Base-by-base conservation (phyloP, 2,113 vertebrate species). In the Pyxicephalus adspersus region DNA sequence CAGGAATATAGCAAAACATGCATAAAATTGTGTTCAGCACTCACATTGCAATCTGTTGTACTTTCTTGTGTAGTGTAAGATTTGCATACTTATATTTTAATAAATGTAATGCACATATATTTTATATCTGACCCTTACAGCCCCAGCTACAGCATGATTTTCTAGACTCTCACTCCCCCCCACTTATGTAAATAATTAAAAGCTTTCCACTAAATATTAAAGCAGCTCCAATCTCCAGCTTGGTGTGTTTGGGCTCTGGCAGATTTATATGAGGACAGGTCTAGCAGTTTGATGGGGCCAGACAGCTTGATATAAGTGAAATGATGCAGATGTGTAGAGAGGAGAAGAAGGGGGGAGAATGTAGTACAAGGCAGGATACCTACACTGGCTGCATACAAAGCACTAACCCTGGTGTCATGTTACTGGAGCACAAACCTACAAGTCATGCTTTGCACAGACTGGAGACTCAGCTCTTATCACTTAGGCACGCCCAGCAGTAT, bases 311-410 rank as follows among this genome's bases (percentile, higher is more conserved):
- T 76, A 76, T 64, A 64, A 76, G 74, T 76, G 65, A 65, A 74
- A 81, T 81, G n/a, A 73, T 74, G 79, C 51, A 81, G 79, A 74
- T 81, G 61, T 81, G 70, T 38, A 26, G 22, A 11, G 54, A 13
- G 57, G 28, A 28, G 20, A n/a, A n/a, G n/a, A 25, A 22, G 50
- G 23, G 38, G 20, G n/a, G 29, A 45, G 57, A 57, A n/a, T 72
- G 8, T 34, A 45, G 52, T 13, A 57, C 50, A 81, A 64, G 50
- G 54, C 78, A 81, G 78, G 68, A 72, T 72, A 81, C 79, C 68
- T 73, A 55, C 78, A 72, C 58, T 55, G 78, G 54, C 79, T 74
- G 79, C 79, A 81, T 81, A 81, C 60, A 81, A 74, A 81, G 70
- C 79, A 74, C 28, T 50, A 52, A 74, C 58, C 79, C 38, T 29